These are phyloP conservation scores for Bradypus variegatus DNA, from an alignment of 2,797 vertebrate genomes.

Conservation along the genomic window DNA sequence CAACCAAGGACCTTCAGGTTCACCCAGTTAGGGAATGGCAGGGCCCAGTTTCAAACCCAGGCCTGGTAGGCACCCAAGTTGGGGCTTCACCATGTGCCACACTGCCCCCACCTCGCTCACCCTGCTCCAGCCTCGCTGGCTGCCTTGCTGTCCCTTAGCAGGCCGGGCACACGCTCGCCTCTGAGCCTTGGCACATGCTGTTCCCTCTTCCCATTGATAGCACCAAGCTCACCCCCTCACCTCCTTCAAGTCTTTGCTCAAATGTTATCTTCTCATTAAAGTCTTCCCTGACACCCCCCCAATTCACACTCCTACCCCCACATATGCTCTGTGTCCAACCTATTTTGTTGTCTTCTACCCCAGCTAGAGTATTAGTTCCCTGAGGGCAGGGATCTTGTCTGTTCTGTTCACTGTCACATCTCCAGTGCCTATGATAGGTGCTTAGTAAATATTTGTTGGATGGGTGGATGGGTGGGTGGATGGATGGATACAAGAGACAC, in stretches of 20 bases:
- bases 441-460: neutral
- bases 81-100: neutral
- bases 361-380: neutral
- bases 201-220: neutral
- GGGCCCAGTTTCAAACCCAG: neutral
- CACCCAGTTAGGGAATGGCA: neutral
- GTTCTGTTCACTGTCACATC: neutral
- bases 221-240: neutral
- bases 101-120: neutral
- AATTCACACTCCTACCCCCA: rapidly evolving
- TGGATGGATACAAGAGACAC: neutral
- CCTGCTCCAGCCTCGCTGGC: neutral
- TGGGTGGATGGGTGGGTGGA: neutral
- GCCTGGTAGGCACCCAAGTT: neutral
- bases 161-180: neutral
- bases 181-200: neutral
- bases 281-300: neutral
- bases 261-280: neutral
- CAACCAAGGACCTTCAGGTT: neutral
- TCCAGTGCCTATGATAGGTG: neutral
- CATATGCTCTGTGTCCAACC: neutral
- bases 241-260: neutral
- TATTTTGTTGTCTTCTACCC: neutral
- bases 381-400: neutral
- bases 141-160: neutral